Evolutionary conservation across 1,140 invertebrate genomes (phyloP).

Genomic region (Thaumatotibia leucotreta): DNA sequence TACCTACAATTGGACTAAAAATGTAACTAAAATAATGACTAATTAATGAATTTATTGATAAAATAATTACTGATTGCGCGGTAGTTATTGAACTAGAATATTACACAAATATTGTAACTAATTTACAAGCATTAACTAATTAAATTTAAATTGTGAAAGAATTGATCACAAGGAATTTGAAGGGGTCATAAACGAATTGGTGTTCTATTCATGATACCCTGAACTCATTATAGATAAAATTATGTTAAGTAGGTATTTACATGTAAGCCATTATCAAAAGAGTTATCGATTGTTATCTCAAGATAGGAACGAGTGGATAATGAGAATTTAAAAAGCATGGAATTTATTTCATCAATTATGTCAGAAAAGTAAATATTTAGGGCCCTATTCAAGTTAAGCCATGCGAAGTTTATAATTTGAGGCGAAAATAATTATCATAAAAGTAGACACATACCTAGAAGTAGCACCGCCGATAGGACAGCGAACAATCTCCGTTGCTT

Average conservation of each 20-base stretch:
- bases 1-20: no score
- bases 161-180: not conserved
- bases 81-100: no score
- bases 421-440: not conserved
- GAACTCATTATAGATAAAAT: not conserved
- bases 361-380: not conserved
- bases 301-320: not conserved
- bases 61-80: no score
- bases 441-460: constrained; percentile 80
- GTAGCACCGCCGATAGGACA: constrained; percentile 94
- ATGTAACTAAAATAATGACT: no score
- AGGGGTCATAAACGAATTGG: not conserved
- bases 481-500: constrained; percentile 94
- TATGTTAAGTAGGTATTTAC: not conserved
- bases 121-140: not conserved
- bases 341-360: not conserved
- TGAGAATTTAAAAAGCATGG: not conserved
- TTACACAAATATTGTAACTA: no score
- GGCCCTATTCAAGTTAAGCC: no score
- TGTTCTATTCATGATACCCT: not conserved
- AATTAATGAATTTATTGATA: no score
- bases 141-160: not conserved
- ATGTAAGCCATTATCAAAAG: not conserved
- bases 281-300: not conserved
- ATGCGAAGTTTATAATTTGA: no score